Base-by-base conservation (phyloP, 2,888 invertebrate genomes). In the Campoplex nolae region DNA sequence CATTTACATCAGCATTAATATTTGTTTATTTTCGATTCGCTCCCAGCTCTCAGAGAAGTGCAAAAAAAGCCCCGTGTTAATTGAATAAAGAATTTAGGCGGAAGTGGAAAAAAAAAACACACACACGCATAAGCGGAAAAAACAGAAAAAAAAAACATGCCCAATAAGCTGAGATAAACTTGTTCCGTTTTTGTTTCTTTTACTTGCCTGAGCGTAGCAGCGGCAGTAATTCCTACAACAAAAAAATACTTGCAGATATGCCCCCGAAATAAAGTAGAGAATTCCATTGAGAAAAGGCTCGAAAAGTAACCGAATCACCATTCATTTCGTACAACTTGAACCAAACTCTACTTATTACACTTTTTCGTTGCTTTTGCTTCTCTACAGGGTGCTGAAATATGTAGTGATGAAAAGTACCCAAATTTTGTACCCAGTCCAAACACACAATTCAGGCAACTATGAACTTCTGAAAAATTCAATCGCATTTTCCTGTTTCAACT, bases 401-500 rank as follows among this genome's bases (percentile, higher is more conserved):
- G 23, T 28, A 8, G 58, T 35, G 51, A 48, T 45, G 62, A 77
- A 16, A 62, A 32, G 23, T 23, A 23, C 32, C 62, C 62, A 16
- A 62, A 62, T 62, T 62, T 32, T 16, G 32, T 16, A 62, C 62
- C 58, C 28, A 58, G 23, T 28, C 58, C 62, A 62, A 32, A 32
- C 23, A 23, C 23, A 62, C 16, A 32, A 32, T 32, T 62, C 62
- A 62, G 32, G 62, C 62, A 32, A 32, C 3, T 62, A 62, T 28
- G 16, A 62, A 3, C 11, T 16, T 62, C 32, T 4, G 28, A 16
- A 48, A 23, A 73, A 54, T 23, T 28, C 58, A 11, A 18, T 76
- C 54, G n/a, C 8, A 13, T 58, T 74, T 35, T 51, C 65, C 38
- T 2, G 1, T 35, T 18, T 0, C 95, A 96, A 96, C 97, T 96